Percentiles rank a stretch among this genome's conserved stretches.
Evolutionary conservation across 2,113 vertebrate genomes (phyloP).

Genomic region (Callorhinus ursinus): DNA sequence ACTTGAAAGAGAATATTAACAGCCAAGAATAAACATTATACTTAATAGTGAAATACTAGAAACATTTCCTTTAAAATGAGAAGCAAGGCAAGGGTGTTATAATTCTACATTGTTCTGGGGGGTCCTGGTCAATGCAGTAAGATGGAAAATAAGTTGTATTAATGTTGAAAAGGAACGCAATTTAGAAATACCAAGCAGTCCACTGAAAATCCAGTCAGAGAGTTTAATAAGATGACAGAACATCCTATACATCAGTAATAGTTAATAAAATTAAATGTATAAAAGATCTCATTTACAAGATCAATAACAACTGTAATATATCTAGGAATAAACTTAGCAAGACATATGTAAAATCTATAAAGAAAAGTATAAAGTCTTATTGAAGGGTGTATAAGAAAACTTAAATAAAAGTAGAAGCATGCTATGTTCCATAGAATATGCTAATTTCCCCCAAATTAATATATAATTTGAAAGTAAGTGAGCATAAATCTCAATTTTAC

Average conservation of each 20-base stretch:
- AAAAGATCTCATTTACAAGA: not conserved
- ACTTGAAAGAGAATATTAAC: conserved; percentile 3
- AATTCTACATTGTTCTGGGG: not conserved
- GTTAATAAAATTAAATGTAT: not conserved
- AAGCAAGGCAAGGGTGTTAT: not conserved
- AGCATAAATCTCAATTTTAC: conserved; percentile 5
- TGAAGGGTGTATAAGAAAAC: not conserved
- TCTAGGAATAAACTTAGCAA: conserved; percentile 14
- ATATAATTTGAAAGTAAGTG: not conserved
- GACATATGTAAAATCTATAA: not conserved
- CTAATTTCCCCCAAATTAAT: conserved; percentile 17
- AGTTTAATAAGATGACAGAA: not conserved
- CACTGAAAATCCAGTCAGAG: not conserved
- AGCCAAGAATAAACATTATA: not conserved
- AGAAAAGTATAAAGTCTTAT: not conserved
- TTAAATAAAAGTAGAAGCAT: not conserved
- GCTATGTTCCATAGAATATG: not conserved
- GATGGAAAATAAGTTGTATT: not conserved
- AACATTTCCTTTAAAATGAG: not conserved
- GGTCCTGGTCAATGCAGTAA: not conserved
- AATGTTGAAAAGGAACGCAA: not conserved
- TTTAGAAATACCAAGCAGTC: not conserved
- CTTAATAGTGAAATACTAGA: not conserved
- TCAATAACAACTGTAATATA: not conserved
- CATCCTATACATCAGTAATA: not conserved